These are phyloP conservation scores for Choristoneura rosaceana DNA, from an alignment of 2,888 invertebrate genomes.

Conservation along the genomic window DNA sequence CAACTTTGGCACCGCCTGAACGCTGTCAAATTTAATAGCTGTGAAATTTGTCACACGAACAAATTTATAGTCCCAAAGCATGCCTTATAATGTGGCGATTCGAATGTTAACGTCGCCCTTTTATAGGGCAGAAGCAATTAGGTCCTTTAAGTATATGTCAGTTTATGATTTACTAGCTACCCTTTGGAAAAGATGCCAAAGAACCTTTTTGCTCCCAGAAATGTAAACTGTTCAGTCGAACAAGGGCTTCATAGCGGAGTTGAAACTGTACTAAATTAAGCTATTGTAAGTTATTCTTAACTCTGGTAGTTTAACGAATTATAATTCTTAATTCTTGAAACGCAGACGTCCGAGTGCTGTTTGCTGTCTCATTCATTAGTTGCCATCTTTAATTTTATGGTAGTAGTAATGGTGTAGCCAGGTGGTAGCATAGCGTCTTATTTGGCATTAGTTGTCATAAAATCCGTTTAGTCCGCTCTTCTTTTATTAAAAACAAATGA, in stretches of 20 bases:
- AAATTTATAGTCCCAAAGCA: conserved; percentile 30
- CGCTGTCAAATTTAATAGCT: conserved; percentile 27
- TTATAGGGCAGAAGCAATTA: conserved; percentile 7
- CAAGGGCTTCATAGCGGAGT: neutral
- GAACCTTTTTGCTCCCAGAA: neutral
- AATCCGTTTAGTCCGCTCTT: neutral
- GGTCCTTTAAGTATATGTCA: conserved; percentile 22
- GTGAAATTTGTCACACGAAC: conserved; percentile 8
- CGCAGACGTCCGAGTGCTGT: too few relatives aligned
- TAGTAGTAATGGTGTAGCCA: too few relatives aligned
- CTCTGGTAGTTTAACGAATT: too few relatives aligned
- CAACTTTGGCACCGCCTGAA: conserved; percentile 12
- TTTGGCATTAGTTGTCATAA: too few relatives aligned
- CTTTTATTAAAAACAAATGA: neutral
- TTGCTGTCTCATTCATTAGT: too few relatives aligned
- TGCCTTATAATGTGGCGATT: conserved; percentile 16
- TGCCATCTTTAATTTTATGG: too few relatives aligned
- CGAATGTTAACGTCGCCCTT: conserved; percentile 26
- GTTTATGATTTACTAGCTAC: conserved; percentile 29
- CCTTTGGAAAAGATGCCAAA: conserved; percentile 7
- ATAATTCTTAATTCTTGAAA: too few relatives aligned
- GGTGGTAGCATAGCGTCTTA: too few relatives aligned
- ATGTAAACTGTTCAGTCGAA: neutral
- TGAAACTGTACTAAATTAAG: neutral
- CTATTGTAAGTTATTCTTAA: neutral